phyloP scores from a whole-genome alignment of 2,888 invertebrate genomes.

The Tenodera sinensis region DNA sequence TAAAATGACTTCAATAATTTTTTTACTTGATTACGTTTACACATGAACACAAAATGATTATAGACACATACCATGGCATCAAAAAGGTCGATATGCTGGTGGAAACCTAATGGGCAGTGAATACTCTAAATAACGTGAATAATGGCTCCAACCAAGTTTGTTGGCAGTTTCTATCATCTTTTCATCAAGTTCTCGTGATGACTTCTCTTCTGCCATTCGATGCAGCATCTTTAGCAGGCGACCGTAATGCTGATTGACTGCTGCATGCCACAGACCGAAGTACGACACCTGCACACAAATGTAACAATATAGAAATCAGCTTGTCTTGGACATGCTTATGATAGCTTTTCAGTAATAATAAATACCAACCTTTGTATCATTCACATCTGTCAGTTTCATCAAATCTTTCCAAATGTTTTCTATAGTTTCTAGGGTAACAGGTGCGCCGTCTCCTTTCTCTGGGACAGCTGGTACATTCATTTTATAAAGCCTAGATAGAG shows the following conservation, averaged over 20 bases:
- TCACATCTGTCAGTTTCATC: slow-evolving; percentile 75
- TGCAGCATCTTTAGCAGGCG: slow-evolving; percentile 71
- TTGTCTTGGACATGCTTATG: background rate
- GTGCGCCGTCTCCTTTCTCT: slow-evolving; percentile 34
- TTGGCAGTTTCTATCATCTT: slow-evolving; percentile 61
- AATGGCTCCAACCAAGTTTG: slow-evolving; percentile 68
- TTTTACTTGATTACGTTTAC: too few species aligned
- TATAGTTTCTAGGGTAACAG: slow-evolving; percentile 40
- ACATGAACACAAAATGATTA: too few species aligned
- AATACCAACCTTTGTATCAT: slow-evolving; percentile 65
- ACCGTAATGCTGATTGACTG: slow-evolving; percentile 74
- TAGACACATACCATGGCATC: slow-evolving; percentile 3
- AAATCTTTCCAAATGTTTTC: slow-evolving; percentile 63
- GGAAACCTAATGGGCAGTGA: slow-evolving; percentile 68
- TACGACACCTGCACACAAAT: slow-evolving; percentile 57
- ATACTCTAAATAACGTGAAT: slow-evolving; percentile 53
- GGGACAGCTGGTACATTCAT: slow-evolving; percentile 39
- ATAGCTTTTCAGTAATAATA: background rate
- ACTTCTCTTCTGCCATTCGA: slow-evolving; percentile 79
- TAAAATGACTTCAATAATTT: too few species aligned
- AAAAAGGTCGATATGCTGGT: slow-evolving; percentile 55
- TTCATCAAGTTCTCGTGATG: slow-evolving; percentile 67
- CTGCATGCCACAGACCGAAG: slow-evolving; percentile 80
- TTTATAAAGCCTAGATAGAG: slow-evolving; percentile 61
- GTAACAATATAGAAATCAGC: background rate